Base-by-base conservation (phyloP, 2,113 vertebrate species). In the Phyllostomus hastatus region DNA sequence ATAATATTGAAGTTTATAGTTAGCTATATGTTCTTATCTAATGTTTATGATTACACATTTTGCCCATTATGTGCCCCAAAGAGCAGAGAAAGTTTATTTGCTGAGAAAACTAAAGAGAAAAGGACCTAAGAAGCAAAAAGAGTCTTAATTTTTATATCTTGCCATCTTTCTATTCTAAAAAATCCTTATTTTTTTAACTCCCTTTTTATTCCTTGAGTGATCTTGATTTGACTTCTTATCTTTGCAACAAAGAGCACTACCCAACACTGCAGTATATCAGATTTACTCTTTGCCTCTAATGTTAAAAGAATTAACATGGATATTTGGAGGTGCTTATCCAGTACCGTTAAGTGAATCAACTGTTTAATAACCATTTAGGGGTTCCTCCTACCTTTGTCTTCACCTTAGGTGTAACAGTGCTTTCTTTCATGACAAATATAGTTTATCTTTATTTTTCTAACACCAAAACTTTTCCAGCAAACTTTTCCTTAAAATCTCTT, bases 171-270 rank as follows among this genome's bases (percentile, higher is more conserved):
- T 17, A 28, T 73, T 92, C 28, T 67, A 43, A 41, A 54, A 54
- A 54, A 16, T 67, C 28, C 57, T 52, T 38, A 17, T 57, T 66
- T 57, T 73, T 92, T 73, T 19, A 85, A 92, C 5, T 43, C 26
- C 4, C 10, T 15, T 81, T 90, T 76, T 69, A 95, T 82, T 82
- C 31, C 20, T 93, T 59, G 26, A 76, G 46, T 75, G 43, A 93
- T 84, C n/a, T 81, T 85, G 22, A 57, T 84, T 94, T 94, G 57
- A 86, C 86, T 81, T 93, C n/a, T 90, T 50, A 86, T 61, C 57
- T 46, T 69, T 81, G 28, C 90, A 86, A 86, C 41, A 95, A 38
- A 81, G 67, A 89, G 69, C 3, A n/a, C 24, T 64, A 81, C 31
- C 66, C 90, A 89, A 52, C 46, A 43, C 46, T 31, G 24, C 0